Evolutionary conservation across 2,113 vertebrate genomes (phyloP), one percentile per base, ranked within the genome.

Genomic region (Coryphaenoides rupestris): DNA sequence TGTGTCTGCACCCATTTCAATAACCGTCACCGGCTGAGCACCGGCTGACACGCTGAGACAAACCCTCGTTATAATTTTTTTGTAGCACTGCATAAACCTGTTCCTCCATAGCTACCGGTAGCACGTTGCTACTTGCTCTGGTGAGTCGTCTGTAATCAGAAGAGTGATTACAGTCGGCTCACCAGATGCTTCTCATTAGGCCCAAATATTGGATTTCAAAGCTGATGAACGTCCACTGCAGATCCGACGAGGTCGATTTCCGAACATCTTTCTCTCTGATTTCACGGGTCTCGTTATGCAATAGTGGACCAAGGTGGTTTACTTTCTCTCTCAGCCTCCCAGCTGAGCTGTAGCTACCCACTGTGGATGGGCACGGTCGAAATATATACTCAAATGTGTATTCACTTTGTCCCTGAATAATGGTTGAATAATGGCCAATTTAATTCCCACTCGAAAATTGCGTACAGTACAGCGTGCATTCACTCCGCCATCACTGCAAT

Each of bases 191-290:
- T 74, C 72, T 87, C 75, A 87, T 86, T 81, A 72, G 61, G 76
- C 66, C 65, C 67, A 76, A 65, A 79, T 84, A 86, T 86, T 86
- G 68, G 72, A 84, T 86, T 83, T 72, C 65, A 59, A 63, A 64
- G 57, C 55, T 87, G 82, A 87, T 80, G 58, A 82, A 84, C 80
- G 74, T 65, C 59, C 58, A 68, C 69, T 78, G 77, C 74, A 70
- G 68, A 70, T 60, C 69, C 60, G 60, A 33, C 72, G 82, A 82
- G 75, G 80, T 78, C 77, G 77, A 69, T 79, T 77, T 68, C 68
- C 62, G 46, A 77, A 74, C 79, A 82, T 84, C 74, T 81, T 65
- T 80, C 75, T 79, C 70, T 16, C 33, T 19, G 47, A 74, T 79
- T 66, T 74, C 83, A 81, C 78, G 60, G 61, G 47, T 75, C 46